Conservation (phyloP, 1,140 invertebrate genomes). For the Achroia grisella region DNA sequence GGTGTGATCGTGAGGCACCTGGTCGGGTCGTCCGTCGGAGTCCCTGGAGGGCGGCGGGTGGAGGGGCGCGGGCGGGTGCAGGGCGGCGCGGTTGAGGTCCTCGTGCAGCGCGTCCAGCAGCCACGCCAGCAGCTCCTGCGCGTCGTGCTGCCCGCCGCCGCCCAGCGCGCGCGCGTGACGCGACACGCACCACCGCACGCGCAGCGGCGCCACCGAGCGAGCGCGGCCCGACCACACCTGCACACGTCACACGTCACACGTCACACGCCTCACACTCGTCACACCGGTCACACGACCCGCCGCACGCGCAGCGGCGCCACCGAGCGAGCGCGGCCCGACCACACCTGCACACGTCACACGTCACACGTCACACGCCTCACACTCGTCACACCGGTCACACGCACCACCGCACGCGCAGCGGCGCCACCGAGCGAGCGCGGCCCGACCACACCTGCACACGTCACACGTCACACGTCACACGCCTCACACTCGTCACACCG, state of each 20-base stretch:
- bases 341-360: too few relatives aligned
- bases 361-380: too few relatives aligned
- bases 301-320: too few relatives aligned
- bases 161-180: conserved; percentile 89
- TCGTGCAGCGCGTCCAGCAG: conserved; percentile 92
- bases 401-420: too few relatives aligned
- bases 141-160: conserved; percentile 92
- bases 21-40: conserved; percentile 84
- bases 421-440: too few relatives aligned
- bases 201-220: conserved; percentile 87
- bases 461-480: too few relatives aligned
- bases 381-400: too few relatives aligned
- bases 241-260: background rate
- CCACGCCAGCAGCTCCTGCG: conserved; percentile 90
- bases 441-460: too few relatives aligned
- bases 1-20: conserved; percentile 34
- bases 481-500: too few relatives aligned
- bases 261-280: too few relatives aligned
- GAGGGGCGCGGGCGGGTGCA: conserved; percentile 78
- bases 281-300: too few relatives aligned
- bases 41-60: conserved; percentile 83
- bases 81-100: conserved; percentile 86
- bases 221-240: conserved; percentile 86
- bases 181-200: conserved; percentile 87
- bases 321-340: too few relatives aligned